Percentiles rank a stretch among this genome's conserved stretches.
These are phyloP conservation scores for Neosalanx taihuensis DNA, from an alignment of 2,797 vertebrate species.

Conservation along the genomic window DNA sequence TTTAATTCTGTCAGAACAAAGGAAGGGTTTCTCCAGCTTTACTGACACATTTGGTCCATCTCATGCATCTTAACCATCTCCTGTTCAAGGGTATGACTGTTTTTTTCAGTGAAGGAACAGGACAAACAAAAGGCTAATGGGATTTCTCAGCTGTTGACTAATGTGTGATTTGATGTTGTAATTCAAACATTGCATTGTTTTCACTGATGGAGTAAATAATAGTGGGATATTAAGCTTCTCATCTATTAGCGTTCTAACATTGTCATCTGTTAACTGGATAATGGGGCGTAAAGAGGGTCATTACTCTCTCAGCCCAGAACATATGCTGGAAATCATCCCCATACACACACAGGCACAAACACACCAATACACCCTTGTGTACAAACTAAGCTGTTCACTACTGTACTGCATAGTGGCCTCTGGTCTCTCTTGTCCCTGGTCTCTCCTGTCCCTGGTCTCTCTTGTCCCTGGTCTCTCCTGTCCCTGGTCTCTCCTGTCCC, in stretches of 20 bases:
- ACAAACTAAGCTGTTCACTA: no score
- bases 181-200: constrained; percentile 59
- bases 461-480: no score
- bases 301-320: constrained; percentile 71
- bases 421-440: no score
- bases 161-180: constrained; percentile 61
- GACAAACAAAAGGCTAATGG: constrained; percentile 24
- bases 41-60: constrained; percentile 57
- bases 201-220: constrained; percentile 64
- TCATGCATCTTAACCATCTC: constrained; percentile 66
- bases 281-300: constrained; percentile 75
- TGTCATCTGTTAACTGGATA: constrained; percentile 78
- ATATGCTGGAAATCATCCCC: constrained; percentile 71
- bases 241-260: constrained; percentile 66
- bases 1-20: constrained; percentile 69
- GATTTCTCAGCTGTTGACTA: constrained; percentile 52
- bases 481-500: no score
- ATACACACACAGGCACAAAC: constrained; percentile 40
- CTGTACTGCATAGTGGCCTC: no score
- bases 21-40: constrained; percentile 57
- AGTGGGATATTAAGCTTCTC: constrained; percentile 62
- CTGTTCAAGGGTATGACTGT: constrained; percentile 45
- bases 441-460: no score
- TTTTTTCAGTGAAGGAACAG: constrained; percentile 19
- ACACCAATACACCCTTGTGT: not conserved